Evolutionary conservation across 2,797 vertebrate species (phyloP).

Genomic region (Cygnus olor): DNA sequence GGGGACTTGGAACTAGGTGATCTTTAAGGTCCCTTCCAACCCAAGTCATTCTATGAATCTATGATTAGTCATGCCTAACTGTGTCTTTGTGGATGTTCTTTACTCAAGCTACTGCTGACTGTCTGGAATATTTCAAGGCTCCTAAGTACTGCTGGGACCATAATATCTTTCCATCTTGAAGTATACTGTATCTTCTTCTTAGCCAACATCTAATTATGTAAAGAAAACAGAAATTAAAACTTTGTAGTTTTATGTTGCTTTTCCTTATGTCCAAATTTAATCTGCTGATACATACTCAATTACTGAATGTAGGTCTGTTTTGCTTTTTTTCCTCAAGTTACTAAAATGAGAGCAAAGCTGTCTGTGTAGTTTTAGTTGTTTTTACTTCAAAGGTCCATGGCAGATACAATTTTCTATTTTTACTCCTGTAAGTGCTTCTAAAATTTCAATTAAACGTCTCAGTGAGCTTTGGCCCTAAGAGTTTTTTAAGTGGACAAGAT

Average conservation of each 20-base stretch:
- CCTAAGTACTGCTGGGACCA: background rate
- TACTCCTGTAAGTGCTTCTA: background rate
- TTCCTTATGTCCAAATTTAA: background rate
- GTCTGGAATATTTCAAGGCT: background rate
- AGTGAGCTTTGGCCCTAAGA: background rate
- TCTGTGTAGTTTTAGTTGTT: background rate
- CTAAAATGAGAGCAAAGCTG: background rate
- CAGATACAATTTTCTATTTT: background rate
- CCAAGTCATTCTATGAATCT: too few relatives aligned
- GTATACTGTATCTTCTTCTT: background rate
- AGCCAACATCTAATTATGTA: background rate
- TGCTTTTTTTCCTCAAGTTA: background rate
- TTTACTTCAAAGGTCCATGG: background rate
- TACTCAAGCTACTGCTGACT: background rate
- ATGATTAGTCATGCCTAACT: background rate
- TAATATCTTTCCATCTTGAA: background rate
- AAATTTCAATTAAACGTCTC: background rate
- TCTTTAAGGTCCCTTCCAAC: too few relatives aligned
- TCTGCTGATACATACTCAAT: background rate
- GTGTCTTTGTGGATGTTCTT: background rate
- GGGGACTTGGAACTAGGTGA: too few relatives aligned
- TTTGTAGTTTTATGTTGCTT: background rate
- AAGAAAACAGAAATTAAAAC: background rate
- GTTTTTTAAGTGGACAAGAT: background rate
- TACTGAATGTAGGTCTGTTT: background rate